Conservation (phyloP, 2,113 vertebrate species). For the Dasyprocta punctata region DNA sequence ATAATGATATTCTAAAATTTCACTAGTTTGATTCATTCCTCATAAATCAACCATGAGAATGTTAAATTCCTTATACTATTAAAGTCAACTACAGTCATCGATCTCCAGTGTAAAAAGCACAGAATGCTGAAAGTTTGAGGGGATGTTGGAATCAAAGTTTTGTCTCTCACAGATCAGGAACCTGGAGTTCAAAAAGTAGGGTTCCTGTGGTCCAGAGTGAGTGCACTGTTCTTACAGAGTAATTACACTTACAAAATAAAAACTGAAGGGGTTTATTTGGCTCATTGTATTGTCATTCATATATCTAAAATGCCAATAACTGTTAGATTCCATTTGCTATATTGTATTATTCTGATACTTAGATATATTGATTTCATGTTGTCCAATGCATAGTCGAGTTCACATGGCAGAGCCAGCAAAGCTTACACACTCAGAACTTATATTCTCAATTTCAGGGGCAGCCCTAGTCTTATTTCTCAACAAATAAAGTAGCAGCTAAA, state of each 20-base stretch:
- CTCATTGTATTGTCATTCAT: background rate
- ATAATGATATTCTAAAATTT: conserved; percentile 8
- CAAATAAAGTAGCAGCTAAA: background rate
- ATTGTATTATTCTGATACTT: background rate
- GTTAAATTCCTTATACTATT: background rate
- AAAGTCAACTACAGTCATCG: background rate
- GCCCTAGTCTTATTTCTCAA: background rate
- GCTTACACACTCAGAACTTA: background rate
- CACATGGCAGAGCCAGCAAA: background rate
- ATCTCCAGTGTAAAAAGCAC: background rate
- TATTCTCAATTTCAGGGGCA: background rate
- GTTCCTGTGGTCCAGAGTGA: background rate
- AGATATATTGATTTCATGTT: background rate
- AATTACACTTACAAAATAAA: background rate
- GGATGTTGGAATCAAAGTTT: background rate
- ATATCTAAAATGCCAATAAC: background rate
- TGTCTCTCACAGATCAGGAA: background rate
- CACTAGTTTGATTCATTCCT: background rate
- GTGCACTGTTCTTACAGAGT: background rate
- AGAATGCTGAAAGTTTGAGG: background rate
- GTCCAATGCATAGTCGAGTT: background rate
- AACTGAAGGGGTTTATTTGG: background rate
- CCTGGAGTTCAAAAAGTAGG: conserved; percentile 11
- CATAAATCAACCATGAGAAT: background rate
- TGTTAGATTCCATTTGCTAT: background rate